Base-by-base conservation (phyloP, 1,140 invertebrate genomes). In the Drosophila erecta region DNA sequence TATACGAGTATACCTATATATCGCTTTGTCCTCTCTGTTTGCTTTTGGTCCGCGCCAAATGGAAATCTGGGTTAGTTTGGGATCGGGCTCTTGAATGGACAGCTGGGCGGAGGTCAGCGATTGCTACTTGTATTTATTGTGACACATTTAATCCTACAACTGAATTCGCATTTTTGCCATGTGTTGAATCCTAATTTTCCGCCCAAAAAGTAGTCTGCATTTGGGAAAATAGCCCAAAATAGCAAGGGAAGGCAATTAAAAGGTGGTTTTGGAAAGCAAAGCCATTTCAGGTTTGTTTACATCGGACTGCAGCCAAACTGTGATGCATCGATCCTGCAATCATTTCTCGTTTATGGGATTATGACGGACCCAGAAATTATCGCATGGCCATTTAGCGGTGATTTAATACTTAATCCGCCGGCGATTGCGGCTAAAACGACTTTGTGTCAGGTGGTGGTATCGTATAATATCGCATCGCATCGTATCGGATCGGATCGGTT, bases 1-100 rank as follows among this genome's bases (percentile, higher is more conserved):
- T 38, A 69, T 47, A 56, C 50, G 30, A 15, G 20, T 10, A 22
- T 65, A 40, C 40, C 15, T 40, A 37, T 33, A 47, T 33, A 12
- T 22, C 17, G 53, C 53, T 22, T 43, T 67, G 24, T 27, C 10
- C 14, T 22, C 14, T 37, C 17, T 58, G 12, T 44, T 57, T 47
- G 27, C 43, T 30, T 37, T 47, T 4, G 30, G 38, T 44, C 40
- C 22, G 47, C 14, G 46, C 37, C 0, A 44, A 54, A 30, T 54
- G 22, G 65, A 67, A 57, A 71, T 71, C 43, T 71, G 67, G 67
- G 67, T 70, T 71, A 71, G 44, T 57, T 71, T 70, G 35, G 67
- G 50, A 70, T 70, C 65, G 50, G 20, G 7, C 3, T 20, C 37
- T 65, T 30, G 27, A 69, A 24, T n/a, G 47, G 6, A 15, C 40